Evolutionary conservation across 2,888 invertebrate genomes (phyloP).

Genomic region (Rotaria macrura): DNA sequence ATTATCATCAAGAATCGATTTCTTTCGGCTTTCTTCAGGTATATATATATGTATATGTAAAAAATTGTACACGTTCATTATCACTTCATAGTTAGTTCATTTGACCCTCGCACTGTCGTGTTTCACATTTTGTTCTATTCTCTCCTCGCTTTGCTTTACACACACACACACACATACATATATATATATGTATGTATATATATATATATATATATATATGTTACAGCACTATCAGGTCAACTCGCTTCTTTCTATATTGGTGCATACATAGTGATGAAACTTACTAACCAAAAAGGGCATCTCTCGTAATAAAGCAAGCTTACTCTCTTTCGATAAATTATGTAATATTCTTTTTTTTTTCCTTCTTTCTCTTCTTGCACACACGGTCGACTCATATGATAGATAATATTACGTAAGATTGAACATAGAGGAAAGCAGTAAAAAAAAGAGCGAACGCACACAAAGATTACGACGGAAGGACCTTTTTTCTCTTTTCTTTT

Average conservation of each 20-base stretch:
- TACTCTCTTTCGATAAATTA: slow-evolving; percentile 15
- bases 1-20: background rate
- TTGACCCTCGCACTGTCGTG: background rate
- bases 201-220: background rate
- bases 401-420: background rate
- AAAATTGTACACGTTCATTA: background rate
- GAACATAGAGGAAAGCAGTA: background rate
- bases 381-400: background rate
- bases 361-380: background rate
- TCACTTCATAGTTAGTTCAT: background rate
- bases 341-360: background rate
- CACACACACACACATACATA: too few relatives aligned
- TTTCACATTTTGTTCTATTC: slow-evolving; percentile 6
- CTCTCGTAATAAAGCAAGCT: slow-evolving; percentile 5
- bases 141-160: background rate
- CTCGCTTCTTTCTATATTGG: background rate
- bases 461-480: slow-evolving; percentile 3
- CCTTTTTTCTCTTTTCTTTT: background rate
- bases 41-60: too few relatives aligned
- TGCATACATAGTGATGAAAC: background rate
- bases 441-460: background rate
- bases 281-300: slow-evolving; percentile 10
- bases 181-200: background rate
- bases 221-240: slow-evolving; percentile 6
- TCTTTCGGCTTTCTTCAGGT: background rate